These are phyloP conservation scores for Corythornis vintsioides DNA, from an alignment of 2,113 vertebrate genomes.

Conservation along the genomic window DNA sequence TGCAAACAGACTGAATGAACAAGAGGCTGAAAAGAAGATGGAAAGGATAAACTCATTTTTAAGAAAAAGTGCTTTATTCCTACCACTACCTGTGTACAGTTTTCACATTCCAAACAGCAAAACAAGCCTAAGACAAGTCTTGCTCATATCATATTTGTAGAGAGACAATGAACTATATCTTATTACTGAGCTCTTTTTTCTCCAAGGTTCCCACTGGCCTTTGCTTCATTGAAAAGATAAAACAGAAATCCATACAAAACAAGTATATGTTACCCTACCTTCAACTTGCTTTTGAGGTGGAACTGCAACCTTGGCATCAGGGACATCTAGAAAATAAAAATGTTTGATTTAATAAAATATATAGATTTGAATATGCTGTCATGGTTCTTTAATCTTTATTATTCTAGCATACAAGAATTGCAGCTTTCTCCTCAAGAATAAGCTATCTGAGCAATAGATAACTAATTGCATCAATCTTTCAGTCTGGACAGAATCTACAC, in stretches of 20 bases:
- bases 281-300: slow-evolving; percentile 76
- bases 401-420: not conserved
- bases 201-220: not conserved
- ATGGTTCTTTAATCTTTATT: not conserved
- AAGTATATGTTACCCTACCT: slow-evolving; percentile 71
- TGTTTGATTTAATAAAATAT: not conserved
- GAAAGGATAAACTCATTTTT: not conserved
- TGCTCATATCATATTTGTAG: not conserved
- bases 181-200: not conserved
- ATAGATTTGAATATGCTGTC: not conserved
- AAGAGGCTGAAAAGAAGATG: not conserved
- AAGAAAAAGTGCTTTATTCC: not conserved
- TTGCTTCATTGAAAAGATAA: not conserved
- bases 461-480: not conserved
- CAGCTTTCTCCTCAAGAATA: not conserved
- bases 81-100: not conserved
- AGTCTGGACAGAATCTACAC: not conserved
- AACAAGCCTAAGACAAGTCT: not conserved
- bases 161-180: not conserved
- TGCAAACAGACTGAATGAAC: not conserved
- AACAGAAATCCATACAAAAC: not conserved
- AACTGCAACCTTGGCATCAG: slow-evolving; percentile 82
- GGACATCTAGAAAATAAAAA: slow-evolving; percentile 79
- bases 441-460: not conserved
- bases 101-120: not conserved